These are phyloP conservation scores for Peromyscus maniculatus DNA, from an alignment of 2,113 vertebrate species.

Conservation along the genomic window DNA sequence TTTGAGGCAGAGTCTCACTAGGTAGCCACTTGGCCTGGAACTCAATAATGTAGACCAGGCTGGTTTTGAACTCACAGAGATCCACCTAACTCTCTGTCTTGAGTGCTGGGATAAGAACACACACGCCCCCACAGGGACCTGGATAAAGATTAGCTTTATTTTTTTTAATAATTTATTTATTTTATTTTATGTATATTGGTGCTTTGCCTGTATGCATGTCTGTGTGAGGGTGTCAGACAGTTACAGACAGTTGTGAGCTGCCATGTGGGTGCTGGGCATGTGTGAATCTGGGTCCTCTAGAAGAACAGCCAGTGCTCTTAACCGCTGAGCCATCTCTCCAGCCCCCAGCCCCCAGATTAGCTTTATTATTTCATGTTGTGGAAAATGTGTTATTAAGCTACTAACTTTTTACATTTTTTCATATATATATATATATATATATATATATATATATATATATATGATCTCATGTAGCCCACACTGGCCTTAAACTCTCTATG, in stretches of 20 bases:
- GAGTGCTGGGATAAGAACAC: not conserved
- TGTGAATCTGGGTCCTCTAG: too few species aligned
- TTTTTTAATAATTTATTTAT: too few species aligned
- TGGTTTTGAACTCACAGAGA: not conserved
- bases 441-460: not conserved
- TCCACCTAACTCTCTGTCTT: not conserved
- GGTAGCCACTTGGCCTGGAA: not conserved
- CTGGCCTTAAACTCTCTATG: not conserved
- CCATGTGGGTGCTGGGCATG: too few species aligned
- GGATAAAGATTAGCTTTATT: not conserved
- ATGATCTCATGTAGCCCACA: not conserved
- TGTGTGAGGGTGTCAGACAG: too few species aligned
- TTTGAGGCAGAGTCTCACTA: not conserved
- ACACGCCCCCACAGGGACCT: not conserved
- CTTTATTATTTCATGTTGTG: not conserved
- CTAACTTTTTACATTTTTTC: not conserved
- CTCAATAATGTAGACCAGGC: not conserved
- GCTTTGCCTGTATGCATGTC: too few species aligned
- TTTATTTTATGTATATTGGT: too few species aligned
- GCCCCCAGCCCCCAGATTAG: too few species aligned
- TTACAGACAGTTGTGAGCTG: too few species aligned
- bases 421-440: not conserved
- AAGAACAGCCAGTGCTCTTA: too few species aligned
- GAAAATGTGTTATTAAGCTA: not conserved
- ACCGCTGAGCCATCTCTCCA: too few species aligned